phyloP scores from a whole-genome alignment of 2,888 invertebrate genomes.

The Alitta virens region DNA sequence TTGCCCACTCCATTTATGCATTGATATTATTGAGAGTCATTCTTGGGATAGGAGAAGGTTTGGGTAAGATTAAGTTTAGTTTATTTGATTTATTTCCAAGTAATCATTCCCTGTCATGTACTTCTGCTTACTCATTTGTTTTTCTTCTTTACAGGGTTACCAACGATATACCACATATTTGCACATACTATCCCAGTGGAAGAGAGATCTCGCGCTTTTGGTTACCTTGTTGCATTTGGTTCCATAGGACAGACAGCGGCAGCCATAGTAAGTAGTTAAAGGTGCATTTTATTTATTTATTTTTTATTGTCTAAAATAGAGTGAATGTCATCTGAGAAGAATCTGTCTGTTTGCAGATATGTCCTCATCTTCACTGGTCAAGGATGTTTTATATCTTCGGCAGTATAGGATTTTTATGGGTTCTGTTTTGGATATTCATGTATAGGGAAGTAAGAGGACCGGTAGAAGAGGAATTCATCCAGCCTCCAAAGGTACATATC shows the following conservation, averaged over 20 bases:
- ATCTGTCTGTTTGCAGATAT: slow-evolving; percentile 60
- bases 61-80: slow-evolving; percentile 62
- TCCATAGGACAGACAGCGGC: slow-evolving; percentile 75
- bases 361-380: slow-evolving; percentile 69
- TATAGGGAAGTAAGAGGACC: slow-evolving; percentile 63
- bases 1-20: slow-evolving; percentile 65
- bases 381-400: slow-evolving; percentile 71
- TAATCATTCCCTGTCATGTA: no score
- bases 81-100: no score
- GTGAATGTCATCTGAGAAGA: no score
- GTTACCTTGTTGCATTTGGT: slow-evolving; percentile 71
- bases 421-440: slow-evolving; percentile 65
- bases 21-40: slow-evolving; percentile 68
- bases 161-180: slow-evolving; percentile 74
- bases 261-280: slow-evolving; percentile 64
- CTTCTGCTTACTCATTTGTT: no score
- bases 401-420: slow-evolving; percentile 68
- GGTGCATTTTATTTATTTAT: no score
- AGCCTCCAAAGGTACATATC: slow-evolving; percentile 55
- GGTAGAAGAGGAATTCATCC: slow-evolving; percentile 52
- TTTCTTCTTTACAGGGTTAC: slow-evolving; percentile 63
- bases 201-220: slow-evolving; percentile 71
- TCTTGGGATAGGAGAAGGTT: slow-evolving; percentile 72
- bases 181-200: slow-evolving; percentile 71
- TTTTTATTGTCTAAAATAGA: no score